Base-by-base conservation (phyloP, 2,888 invertebrate species). In the Nomada lathburiana region DNA sequence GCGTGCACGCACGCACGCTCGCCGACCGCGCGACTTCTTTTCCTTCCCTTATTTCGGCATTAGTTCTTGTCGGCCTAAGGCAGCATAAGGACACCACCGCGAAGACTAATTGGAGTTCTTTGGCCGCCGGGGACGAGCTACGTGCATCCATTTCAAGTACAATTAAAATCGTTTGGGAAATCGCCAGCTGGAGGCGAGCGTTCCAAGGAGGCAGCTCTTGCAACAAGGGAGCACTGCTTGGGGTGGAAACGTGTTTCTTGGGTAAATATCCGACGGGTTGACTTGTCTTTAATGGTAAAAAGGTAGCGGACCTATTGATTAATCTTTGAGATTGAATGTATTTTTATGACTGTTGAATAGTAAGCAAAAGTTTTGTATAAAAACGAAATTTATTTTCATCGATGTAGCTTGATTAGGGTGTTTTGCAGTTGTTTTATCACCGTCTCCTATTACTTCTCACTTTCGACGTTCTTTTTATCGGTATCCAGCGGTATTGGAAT, bases 71-170 rank as follows among this genome's bases (percentile, higher is more conserved):
- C 74, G 60, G 65, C 44, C 60, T 42, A 42, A 47, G 65, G 71
- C 74, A 75, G 29, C 85, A 86, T 82, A 84, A 82, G 87, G 86
- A 87, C 76, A 82, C 79, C 77, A 83, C 84, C 47, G 70, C 69
- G 53, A 82, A 67, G 82, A 82, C 82, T 86, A 86, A 86, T 86
- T 86, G 86, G 87, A 85, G 82, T 86, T 86, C 85, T 86, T 86
- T 71, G 70, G 20, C 79, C 65, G 52, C 44, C 73, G 75, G 57
- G 77, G 75, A 78, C 64, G 85, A 52, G 60, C 50, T 78, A 76
- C 70, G 85, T 82, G 79, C 73, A 73, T 69, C 55, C 55, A 70
- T 82, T 69, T 70, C 68, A 64, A 73, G 57, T 84, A 75, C 83
- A 78, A 78, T 83, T 82, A 86, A 79, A 86, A 78, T 78, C 71